Conservation (phyloP, 2,888 invertebrate genomes). For the Drosophila histrio region DNA sequence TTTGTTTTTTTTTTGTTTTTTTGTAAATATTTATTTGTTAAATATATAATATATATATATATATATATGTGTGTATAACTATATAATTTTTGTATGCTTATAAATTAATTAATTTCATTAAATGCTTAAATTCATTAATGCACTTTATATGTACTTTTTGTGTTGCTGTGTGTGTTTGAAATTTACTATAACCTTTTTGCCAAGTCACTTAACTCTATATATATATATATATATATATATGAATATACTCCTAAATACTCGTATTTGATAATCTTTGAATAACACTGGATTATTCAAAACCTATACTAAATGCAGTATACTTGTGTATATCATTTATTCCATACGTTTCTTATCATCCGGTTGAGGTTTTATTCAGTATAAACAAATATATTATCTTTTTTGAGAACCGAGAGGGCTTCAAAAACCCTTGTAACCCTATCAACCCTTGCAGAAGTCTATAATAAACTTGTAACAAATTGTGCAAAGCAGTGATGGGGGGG, state of each 20-base stretch:
- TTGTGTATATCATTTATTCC: constrained; percentile 63
- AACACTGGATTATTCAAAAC: constrained; percentile 24
- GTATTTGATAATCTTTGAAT: constrained; percentile 34
- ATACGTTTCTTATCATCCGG: constrained; percentile 20
- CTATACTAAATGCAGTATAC: constrained; percentile 76
- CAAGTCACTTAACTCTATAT: constrained; percentile 54
- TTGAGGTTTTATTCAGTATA: constrained; percentile 65
- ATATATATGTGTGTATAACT: constrained; percentile 39
- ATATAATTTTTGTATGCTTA: constrained; percentile 66
- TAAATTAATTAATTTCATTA: constrained; percentile 77
- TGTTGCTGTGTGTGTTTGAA: constrained; percentile 73
- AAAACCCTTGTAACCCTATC: too few species aligned
- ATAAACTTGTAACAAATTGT: not conserved
- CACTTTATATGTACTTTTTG: constrained; percentile 83
- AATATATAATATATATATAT: constrained; percentile 45
- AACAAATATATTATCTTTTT: constrained; percentile 19
- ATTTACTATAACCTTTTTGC: constrained; percentile 62
- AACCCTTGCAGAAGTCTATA: not conserved
- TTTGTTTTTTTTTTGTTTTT: constrained; percentile 12
- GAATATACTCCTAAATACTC: constrained; percentile 57
- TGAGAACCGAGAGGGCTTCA: not conserved
- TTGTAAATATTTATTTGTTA: constrained; percentile 54
- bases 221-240: constrained; percentile 48
- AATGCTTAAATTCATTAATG: constrained; percentile 83
- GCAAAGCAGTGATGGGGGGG: not conserved